A percentile compares a stretch with the other conserved stretches of the same genome.
phyloP scores from a whole-genome alignment of 2,113 vertebrate genomes.

The Quiscalus mexicanus region DNA sequence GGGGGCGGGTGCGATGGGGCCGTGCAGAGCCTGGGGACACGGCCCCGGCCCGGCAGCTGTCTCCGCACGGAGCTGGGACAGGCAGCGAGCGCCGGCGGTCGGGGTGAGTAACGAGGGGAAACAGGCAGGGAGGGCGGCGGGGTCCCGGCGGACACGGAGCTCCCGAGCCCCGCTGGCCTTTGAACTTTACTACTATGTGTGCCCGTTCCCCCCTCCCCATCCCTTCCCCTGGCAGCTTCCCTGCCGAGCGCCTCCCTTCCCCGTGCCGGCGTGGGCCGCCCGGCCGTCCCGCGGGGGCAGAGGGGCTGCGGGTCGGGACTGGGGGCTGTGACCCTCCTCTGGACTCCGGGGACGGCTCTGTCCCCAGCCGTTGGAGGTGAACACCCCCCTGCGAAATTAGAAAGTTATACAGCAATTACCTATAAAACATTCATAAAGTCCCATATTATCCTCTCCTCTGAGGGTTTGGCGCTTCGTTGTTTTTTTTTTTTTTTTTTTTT shows the following conservation, averaged over 20 bases:
- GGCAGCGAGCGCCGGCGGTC: conserved; percentile 78
- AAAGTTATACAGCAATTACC: conserved; percentile 75
- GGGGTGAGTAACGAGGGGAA: conserved; percentile 74
- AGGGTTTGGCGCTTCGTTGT: conserved; percentile 38
- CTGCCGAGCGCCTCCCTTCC: background rate
- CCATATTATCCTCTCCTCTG: conserved; percentile 58
- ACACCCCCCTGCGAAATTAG: conserved; percentile 29
- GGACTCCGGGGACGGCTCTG: background rate
- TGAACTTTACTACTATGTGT: conserved; percentile 7
- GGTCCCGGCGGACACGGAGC: background rate
- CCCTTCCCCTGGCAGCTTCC: background rate
- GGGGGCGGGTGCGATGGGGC: background rate
- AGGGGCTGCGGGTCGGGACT: background rate
- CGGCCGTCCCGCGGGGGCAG: background rate
- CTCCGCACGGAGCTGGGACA: conserved; percentile 62
- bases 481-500: background rate
- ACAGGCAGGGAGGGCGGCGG: background rate
- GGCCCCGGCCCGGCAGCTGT: conserved; percentile 81
- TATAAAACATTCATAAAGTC: conserved; percentile 74
- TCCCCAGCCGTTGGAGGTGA: background rate
- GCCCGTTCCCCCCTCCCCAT: background rate
- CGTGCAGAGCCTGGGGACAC: background rate
- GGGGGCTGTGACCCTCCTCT: background rate
- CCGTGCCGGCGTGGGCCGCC: background rate
- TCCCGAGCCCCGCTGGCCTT: background rate